Percentiles rank a stretch among this genome's conserved stretches.
Evolutionary conservation across 2,888 invertebrate genomes (phyloP).

Genomic region (Thelaira solivaga): DNA sequence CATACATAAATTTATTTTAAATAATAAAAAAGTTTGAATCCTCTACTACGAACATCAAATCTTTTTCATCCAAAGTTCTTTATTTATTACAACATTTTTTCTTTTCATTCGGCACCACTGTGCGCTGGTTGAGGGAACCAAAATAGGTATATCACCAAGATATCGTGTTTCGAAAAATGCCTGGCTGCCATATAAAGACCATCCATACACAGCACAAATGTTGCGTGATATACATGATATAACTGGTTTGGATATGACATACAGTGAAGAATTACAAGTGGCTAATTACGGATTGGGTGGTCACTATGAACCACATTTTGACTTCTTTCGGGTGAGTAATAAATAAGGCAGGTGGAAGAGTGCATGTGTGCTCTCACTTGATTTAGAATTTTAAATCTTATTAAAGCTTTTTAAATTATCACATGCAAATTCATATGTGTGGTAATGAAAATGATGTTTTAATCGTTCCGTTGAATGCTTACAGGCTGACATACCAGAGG

Average conservation of each 20-base stretch:
- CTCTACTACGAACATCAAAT: too few species aligned
- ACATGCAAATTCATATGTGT: neutral
- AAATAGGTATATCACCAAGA: slow-evolving; percentile 81
- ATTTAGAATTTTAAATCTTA: neutral
- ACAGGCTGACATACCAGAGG: slow-evolving; percentile 67
- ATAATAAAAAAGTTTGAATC: too few species aligned
- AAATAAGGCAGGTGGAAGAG: too few species aligned
- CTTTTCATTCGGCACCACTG: too few species aligned
- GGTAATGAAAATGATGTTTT: too few species aligned
- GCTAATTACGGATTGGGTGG: slow-evolving; percentile 99
- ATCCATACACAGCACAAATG: slow-evolving; percentile 74
- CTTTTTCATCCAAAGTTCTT: too few species aligned
- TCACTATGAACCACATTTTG: slow-evolving; percentile 99
- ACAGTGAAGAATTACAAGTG: slow-evolving; percentile 94
- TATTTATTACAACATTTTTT: too few species aligned
- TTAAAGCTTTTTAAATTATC: neutral
- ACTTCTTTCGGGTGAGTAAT: slow-evolving; percentile 78
- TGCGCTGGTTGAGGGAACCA: too few species aligned
- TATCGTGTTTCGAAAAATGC: slow-evolving; percentile 83
- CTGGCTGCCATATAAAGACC: slow-evolving; percentile 77
- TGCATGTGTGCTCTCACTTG: neutral
- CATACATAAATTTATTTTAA: too few species aligned
- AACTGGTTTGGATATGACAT: slow-evolving; percentile 80
- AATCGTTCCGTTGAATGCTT: too few species aligned
- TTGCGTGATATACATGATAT: slow-evolving; percentile 83